A percentile compares a stretch with the other conserved stretches of the same genome.
Conservation (phyloP, 92 coral and sea anemone genomes). For the Siderastrea siderea region DNA sequence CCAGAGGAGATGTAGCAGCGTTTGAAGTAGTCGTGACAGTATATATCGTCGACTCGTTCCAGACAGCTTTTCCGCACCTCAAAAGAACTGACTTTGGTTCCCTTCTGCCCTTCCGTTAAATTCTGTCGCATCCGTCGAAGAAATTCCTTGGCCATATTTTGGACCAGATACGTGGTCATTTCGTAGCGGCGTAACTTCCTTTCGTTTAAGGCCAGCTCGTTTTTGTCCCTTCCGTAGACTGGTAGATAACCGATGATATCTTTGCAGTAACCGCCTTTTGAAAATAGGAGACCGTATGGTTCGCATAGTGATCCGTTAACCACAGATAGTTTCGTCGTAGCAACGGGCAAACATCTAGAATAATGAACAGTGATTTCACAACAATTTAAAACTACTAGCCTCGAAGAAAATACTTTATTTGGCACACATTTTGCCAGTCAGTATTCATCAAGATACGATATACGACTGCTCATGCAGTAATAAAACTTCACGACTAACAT, state of each 20-base stretch:
- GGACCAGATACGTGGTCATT: neutral
- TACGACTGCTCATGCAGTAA: too few relatives aligned
- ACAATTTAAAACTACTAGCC: too few relatives aligned
- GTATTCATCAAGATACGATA: too few relatives aligned
- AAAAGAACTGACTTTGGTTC: neutral
- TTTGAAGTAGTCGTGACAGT: conserved; percentile 34
- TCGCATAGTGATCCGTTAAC: neutral
- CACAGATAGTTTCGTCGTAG: too few relatives aligned
- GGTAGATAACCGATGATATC: neutral
- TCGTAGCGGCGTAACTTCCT: neutral
- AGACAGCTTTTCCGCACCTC: neutral
- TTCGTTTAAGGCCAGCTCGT: neutral
- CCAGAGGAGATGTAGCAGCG: conserved; percentile 17
- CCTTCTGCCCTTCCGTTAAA: neutral
- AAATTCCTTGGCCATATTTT: neutral
- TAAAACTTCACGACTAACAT: too few relatives aligned
- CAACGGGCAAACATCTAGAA: too few relatives aligned
- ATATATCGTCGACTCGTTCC: conserved; percentile 27
- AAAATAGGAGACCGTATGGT: neutral
- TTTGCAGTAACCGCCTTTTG: neutral
- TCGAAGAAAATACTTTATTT: too few relatives aligned
- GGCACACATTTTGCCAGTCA: too few relatives aligned
- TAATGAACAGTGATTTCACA: too few relatives aligned
- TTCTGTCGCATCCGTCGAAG: neutral
- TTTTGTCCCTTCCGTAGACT: neutral